Evolutionary conservation across 1,140 invertebrate species (phyloP), one percentile per base, ranked within the genome.

Genomic region (Elymnias hypermnestra): DNA sequence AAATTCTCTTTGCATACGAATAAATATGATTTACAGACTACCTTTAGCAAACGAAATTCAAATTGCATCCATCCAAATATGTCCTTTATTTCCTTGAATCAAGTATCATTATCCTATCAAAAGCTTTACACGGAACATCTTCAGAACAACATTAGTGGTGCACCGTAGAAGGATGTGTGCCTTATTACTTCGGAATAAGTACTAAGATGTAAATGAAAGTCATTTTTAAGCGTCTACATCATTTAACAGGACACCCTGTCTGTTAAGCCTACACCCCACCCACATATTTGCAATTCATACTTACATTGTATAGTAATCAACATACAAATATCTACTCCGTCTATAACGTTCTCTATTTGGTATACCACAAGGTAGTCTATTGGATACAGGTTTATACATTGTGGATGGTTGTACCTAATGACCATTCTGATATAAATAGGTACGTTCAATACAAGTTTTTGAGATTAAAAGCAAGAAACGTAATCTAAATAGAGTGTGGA

Each of bases 231-330:
- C 15, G 28, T 52, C 42, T 45, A 52, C 49, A 52, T 52, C 49
- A 52, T 52, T 52, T 52, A 50, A 45, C 49, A 52, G 29, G 42
- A 52, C 49, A 50, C 41, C 49, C 26, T 28, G 41, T 52, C 42
- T 44, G 49, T 52, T 40, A 44, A 39, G 26, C 41, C 49, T 36
- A 45, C 49, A 28, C 36, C 36, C 41, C 42, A 40, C 49, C 42
- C 41, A 52, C 49, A 23, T 45, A 52, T 45, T 52, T 52, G 49
- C 41, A 45, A 52, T 52, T 52, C 49, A 45, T 52, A 52, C 42
- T 52, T 52, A 44, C 42, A 22, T 51, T 33, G 47, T 50, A 42
- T 13, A 35, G 14, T 43, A 26, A 28, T 8, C 39, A 7, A 22
- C 17, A 14, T n/a, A 28, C 5, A 22, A 8, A 38, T 21, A 14